phyloP scores from a whole-genome alignment of 2,797 vertebrate genomes.

The Spinus olivaceus region DNA sequence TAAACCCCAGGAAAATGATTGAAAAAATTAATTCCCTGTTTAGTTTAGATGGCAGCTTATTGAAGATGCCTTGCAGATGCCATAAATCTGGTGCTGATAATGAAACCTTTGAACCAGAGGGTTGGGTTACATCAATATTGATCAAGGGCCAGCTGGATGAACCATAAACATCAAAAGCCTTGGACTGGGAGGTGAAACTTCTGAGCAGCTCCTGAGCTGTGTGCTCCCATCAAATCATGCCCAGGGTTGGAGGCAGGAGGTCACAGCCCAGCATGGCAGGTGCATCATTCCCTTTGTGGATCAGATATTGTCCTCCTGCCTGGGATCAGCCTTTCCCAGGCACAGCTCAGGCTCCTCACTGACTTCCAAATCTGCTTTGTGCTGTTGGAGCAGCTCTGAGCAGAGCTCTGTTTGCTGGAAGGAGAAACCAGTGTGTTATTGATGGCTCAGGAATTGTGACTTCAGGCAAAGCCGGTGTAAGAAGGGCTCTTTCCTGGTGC shows the following conservation, averaged over 20 bases:
- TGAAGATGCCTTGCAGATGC: background rate
- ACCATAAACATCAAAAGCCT: background rate
- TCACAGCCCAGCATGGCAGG: background rate
- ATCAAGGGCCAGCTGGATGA: background rate
- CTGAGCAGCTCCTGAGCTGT: background rate
- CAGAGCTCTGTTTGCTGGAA: background rate
- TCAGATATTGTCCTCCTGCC: accelerated
- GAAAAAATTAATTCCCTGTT: background rate
- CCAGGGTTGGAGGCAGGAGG: accelerated
- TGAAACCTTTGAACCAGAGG: background rate
- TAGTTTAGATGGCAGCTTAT: background rate
- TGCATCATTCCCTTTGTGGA: accelerated
- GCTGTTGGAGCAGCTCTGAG: background rate
- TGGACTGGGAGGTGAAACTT: background rate
- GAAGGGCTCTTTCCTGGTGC: background rate
- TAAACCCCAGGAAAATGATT: background rate
- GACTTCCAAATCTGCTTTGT: background rate
- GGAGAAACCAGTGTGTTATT: background rate
- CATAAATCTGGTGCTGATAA: background rate
- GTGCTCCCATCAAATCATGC: background rate
- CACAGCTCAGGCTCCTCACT: accelerated
- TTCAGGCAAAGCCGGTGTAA: background rate
- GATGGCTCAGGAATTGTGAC: accelerated
- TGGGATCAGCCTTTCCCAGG: background rate
- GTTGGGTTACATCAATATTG: background rate